Evolutionary conservation across 2,888 invertebrate genomes (phyloP).

Genomic region (Ariolimax columbianus): DNA sequence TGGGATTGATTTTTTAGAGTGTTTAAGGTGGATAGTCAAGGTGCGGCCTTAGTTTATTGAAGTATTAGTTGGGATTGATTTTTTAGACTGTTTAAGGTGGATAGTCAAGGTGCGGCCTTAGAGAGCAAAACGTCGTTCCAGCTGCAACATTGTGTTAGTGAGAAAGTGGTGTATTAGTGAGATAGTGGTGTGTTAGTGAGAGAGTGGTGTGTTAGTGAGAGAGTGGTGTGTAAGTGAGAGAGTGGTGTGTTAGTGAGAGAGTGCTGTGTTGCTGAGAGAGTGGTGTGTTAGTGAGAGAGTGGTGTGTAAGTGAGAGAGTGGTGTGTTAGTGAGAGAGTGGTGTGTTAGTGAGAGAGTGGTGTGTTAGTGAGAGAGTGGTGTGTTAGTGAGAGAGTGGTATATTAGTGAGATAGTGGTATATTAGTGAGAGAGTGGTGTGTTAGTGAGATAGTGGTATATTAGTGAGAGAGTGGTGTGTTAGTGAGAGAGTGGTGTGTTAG

Average conservation of each 20-base stretch:
- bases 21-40: too few relatives aligned
- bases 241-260: not conserved
- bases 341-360: not conserved
- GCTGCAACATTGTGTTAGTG: not conserved
- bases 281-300: not conserved
- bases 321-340: not conserved
- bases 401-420: not conserved
- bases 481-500: not conserved
- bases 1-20: too few relatives aligned
- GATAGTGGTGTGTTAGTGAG: not conserved
- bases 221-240: not conserved
- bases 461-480: not conserved
- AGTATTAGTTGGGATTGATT: too few relatives aligned
- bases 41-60: too few relatives aligned
- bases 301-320: not conserved
- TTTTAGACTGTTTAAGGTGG: too few relatives aligned
- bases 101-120: too few relatives aligned
- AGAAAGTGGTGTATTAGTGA: not conserved
- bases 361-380: not conserved
- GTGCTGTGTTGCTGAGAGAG: not conserved
- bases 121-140: too few relatives aligned
- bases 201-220: not conserved
- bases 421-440: not conserved
- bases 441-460: not conserved
- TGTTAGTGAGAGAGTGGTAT: not conserved